Evolutionary conservation across 2,888 invertebrate species (phyloP).

Genomic region (Quadroppia sp.): DNA sequence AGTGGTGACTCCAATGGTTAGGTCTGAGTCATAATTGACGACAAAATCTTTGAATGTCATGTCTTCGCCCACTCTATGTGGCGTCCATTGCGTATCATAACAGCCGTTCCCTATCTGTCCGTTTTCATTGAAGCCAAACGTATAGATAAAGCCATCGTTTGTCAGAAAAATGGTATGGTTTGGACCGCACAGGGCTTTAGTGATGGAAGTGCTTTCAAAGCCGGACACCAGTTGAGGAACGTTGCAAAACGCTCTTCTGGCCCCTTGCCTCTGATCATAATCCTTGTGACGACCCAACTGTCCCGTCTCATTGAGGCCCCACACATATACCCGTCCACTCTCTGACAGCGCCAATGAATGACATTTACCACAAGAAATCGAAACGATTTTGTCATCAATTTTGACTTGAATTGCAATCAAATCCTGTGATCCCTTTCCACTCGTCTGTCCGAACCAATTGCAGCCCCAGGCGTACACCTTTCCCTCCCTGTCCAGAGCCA

Average conservation of each 20-base stretch:
- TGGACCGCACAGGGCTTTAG: neutral
- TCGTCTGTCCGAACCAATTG: neutral
- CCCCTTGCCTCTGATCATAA: too few species aligned
- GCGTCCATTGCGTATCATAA: neutral
- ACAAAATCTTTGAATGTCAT: neutral
- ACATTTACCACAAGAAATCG: constrained; percentile 79
- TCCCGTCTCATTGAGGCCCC: constrained; percentile 87
- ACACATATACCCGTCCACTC: constrained; percentile 73
- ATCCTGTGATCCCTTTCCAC: neutral
- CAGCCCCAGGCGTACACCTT: neutral
- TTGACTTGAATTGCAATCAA: neutral
- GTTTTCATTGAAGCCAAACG: neutral
- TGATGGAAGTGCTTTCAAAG: neutral
- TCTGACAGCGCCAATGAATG: constrained; percentile 64
- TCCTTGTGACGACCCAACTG: constrained; percentile 63
- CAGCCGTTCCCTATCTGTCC: neutral
- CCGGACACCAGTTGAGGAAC: neutral
- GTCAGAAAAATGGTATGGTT: neutral
- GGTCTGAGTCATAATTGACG: neutral
- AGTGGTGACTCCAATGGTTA: neutral
- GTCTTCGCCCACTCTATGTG: neutral
- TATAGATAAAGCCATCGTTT: neutral
- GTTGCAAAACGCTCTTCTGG: too few species aligned
- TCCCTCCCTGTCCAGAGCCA: neutral
- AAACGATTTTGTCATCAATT: neutral